Percentiles rank a stretch among this genome's conserved stretches.
Conservation (phyloP, 35 echinoderm and acorn worm species). For the Eucidaris tribuloides region DNA sequence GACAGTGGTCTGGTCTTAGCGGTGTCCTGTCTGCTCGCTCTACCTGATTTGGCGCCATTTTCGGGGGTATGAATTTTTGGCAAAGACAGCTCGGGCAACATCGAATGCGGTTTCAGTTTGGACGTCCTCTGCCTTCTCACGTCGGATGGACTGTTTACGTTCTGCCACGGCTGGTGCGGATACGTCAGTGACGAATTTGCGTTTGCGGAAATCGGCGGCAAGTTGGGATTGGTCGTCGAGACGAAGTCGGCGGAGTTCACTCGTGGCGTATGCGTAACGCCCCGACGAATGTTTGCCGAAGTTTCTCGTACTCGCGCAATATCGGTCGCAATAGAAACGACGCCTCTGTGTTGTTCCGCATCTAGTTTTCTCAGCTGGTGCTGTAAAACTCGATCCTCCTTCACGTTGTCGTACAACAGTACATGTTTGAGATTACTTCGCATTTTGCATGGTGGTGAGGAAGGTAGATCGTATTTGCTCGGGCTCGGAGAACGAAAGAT, state of each 20-base stretch:
- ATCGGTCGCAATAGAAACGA: background rate
- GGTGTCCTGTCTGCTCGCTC: background rate
- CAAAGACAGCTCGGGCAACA: background rate
- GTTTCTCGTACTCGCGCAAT: slow-evolving; percentile 3
- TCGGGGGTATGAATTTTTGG: background rate
- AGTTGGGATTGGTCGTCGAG: background rate
- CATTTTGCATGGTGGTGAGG: background rate
- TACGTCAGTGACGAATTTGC: background rate
- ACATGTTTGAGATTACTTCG: slow-evolving; percentile 14
- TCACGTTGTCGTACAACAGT: background rate
- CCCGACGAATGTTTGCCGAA: background rate
- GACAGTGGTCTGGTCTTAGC: background rate
- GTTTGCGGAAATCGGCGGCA: background rate
- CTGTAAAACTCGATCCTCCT: background rate
- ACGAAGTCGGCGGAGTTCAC: background rate
- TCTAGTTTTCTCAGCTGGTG: background rate
- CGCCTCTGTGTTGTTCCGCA: background rate
- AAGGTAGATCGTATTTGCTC: background rate
- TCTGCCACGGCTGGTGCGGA: background rate
- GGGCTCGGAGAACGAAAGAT: background rate
- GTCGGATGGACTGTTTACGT: background rate
- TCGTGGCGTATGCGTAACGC: background rate
- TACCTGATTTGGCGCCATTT: too few relatives aligned
- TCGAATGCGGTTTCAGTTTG: background rate
- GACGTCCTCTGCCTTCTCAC: background rate